Base-by-base conservation (phyloP, 2,888 invertebrate species). In the Latheticus oryzae region DNA sequence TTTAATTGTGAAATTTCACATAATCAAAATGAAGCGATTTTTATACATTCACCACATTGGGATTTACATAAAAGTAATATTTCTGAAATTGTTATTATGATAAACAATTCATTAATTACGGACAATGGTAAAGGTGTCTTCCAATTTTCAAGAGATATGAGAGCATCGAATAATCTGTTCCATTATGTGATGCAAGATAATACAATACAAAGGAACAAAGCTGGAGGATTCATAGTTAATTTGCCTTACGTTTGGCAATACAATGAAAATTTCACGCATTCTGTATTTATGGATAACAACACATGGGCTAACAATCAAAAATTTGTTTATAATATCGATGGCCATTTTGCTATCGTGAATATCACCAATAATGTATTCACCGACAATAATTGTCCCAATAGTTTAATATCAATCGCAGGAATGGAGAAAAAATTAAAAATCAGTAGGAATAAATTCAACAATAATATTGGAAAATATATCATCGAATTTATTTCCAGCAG, bases 361-460 rank as follows among this genome's bases (percentile, higher is more conserved):
- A 87, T 98, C 19, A 89, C 92, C 0, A 87, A 87, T 50, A 97
- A 95, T 75, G 80, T 85, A 3, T 97, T 97, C 73, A 85, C 86
- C 1, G 88, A 91, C 53, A 99, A 99, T 73, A 80, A 81, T 21
- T 98, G 98, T 69, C 87, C 88, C 67, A 82, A 81, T 7, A 93
- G 96, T 0, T 78, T 96, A 17, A 82, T 97, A 7, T 85, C 89
- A 0, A 81, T 96, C 15, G 84, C 87, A 57, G 99, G 99, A 4
- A 99, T 98, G 96, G 99, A 99, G 77, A 99, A 99, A 79, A 90
- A 91, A 69, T 84, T 98, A 79, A 84, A 87, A 55, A 89, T 98
- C 53, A 86, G 88, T 68, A 84, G 86, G 30, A 97, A 97, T 76
- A 80, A 82, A 40, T 89, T 97, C 57, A 85, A 86, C 64, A 83